Base-by-base conservation (phyloP, 2,888 invertebrate genomes). In the Pandemis heparana region DNA sequence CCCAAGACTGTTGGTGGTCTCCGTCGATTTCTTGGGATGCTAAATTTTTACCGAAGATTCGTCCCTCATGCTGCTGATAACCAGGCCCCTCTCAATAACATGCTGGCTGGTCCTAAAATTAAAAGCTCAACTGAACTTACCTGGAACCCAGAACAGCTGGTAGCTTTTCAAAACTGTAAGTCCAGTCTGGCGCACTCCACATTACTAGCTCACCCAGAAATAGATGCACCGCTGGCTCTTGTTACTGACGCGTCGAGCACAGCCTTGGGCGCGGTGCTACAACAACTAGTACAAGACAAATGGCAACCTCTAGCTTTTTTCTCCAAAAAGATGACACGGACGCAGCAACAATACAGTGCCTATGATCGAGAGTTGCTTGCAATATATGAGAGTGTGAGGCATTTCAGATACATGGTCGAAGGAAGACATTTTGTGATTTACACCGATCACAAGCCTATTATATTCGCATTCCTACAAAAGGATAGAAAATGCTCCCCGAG, bases 281-380 rank as follows among this genome's bases (percentile, higher is more conserved):
- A n/a, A n/a, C n/a, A 89, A 70, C 89, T 87, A 0, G 78, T 75
- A 3, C 61, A 79, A 5, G 67, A 76, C 10, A n/a, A 70, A 0
- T 83, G 85, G 83, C 77, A 88, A 76, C 88, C 88, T 0, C 70
- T 89, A 4, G 84, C 83, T 0, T 90, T 89, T 68, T 89, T 85
- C 71, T 88, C 87, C 0, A 78, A 77, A 61, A 87, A 85, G 51
- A 76, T 90, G 0, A 80, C 73, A 16, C 70, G 79, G 6, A 71
- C 85, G 0, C 83, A 91, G 73, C 60, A 41, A 14, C 87, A 85
- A 23, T 82, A 82, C 83, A 79, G 82, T 38, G 79, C 85, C 0
- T 90, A 89, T 74, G 88, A 92, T 67, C 71, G 80, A 0, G 87
- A 90, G 76, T 80, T 90, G 0, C 77, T 85, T 5, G 86, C 85